These are phyloP conservation scores for Pipra filicauda DNA, from an alignment of 2,113 vertebrate genomes.

Conservation along the genomic window DNA sequence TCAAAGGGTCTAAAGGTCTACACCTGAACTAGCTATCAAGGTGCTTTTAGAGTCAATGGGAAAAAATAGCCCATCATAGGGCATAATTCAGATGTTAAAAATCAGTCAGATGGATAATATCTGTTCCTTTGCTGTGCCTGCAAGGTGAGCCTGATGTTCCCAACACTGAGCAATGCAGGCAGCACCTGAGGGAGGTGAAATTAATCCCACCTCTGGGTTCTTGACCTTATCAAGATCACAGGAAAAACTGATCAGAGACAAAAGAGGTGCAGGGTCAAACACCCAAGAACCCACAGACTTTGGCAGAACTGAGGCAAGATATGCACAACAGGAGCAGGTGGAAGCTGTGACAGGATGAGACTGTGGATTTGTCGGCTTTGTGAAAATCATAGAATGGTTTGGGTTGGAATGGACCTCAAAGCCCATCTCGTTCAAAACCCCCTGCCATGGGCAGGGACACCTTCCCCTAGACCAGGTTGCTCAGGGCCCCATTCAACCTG, in stretches of 20 bases:
- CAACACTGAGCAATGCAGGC: background rate
- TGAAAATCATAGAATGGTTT: background rate
- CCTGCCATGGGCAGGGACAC: background rate
- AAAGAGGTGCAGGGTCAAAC: background rate
- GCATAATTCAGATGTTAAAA: background rate
- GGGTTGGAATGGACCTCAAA: background rate
- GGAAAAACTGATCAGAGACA: background rate
- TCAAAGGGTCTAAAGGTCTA: background rate
- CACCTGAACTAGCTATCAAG: background rate
- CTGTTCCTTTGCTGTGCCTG: background rate
- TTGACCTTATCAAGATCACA: background rate
- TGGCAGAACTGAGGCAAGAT: background rate
- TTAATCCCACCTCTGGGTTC: background rate
- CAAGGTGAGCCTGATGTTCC: background rate
- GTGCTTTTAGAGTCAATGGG: background rate
- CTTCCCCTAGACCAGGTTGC: background rate
- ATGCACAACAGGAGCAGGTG: background rate
- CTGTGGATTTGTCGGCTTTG: background rate
- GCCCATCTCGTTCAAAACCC: background rate
- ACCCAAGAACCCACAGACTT: background rate
- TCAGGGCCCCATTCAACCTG: background rate
- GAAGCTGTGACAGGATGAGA: background rate
- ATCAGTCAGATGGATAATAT: background rate
- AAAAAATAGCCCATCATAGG: background rate
- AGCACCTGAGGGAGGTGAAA: background rate